Evolutionary conservation across 2,797 vertebrate species (phyloP).

Genomic region (Buphagus erythrorhynchus): DNA sequence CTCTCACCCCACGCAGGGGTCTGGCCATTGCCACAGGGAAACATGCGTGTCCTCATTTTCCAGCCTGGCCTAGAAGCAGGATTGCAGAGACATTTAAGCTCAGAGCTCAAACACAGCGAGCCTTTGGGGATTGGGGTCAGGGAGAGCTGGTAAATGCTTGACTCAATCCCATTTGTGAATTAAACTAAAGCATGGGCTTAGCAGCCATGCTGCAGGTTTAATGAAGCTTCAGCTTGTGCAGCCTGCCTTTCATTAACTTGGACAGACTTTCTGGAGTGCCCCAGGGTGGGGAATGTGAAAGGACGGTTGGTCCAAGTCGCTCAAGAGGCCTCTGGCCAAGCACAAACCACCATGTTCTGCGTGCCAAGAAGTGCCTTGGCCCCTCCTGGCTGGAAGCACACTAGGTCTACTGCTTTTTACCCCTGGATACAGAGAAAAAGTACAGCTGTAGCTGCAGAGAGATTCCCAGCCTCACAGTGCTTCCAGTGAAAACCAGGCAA

Average conservation of each 20-base stretch:
- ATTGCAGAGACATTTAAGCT: neutral
- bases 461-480: accelerated
- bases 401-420: neutral
- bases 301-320: accelerated
- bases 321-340: neutral
- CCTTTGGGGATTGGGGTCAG: neutral
- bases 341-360: accelerated
- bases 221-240: neutral
- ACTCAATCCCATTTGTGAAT: conserved; percentile 20
- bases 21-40: accelerated
- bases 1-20: accelerated
- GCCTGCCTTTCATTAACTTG: neutral
- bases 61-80: neutral
- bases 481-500: neutral
- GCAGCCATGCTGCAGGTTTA: neutral
- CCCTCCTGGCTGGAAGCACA: neutral
- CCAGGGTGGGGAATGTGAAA: neutral
- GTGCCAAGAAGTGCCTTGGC: accelerated
- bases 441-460: neutral
- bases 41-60: accelerated
- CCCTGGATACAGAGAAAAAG: neutral
- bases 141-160: neutral
- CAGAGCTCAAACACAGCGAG: accelerated
- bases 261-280: neutral
- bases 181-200: neutral